A percentile compares a stretch with the other conserved stretches of the same genome.
Conservation (phyloP, 2,113 vertebrate species). For the Hiodon alosoides region DNA sequence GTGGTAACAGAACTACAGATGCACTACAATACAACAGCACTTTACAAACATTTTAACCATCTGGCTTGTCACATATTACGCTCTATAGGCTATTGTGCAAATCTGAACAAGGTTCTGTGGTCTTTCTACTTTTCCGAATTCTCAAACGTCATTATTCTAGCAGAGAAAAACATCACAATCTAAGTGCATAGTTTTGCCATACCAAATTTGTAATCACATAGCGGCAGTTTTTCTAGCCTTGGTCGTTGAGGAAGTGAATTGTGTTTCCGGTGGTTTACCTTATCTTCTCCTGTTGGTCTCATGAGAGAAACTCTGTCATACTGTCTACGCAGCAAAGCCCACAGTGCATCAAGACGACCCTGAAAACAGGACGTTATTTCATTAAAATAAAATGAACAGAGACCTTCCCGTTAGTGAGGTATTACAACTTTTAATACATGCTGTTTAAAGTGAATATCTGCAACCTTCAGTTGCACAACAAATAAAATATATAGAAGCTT, state of each 20-base stretch:
- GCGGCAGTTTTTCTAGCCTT: neutral
- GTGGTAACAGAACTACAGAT: slow-evolving; percentile 28
- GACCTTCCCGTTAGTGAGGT: neutral
- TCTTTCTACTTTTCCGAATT: too few relatives aligned
- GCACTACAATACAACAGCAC: neutral
- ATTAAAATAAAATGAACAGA: neutral
- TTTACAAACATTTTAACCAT: neutral
- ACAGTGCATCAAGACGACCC: slow-evolving; percentile 86
- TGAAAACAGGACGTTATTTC: slow-evolving; percentile 33
- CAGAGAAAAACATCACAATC: too few relatives aligned
- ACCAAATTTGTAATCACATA: too few relatives aligned
- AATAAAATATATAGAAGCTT: too few relatives aligned
- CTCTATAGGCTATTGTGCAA: too few relatives aligned
- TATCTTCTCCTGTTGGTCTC: slow-evolving; percentile 85
- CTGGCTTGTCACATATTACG: too few relatives aligned
- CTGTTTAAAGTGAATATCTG: too few relatives aligned
- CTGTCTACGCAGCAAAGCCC: slow-evolving; percentile 78
- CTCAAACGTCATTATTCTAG: too few relatives aligned
- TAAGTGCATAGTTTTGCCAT: too few relatives aligned
- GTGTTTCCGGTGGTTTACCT: slow-evolving; percentile 59
- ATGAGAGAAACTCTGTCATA: slow-evolving; percentile 92
- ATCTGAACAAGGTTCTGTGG: too few relatives aligned
- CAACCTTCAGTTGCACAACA: too few relatives aligned
- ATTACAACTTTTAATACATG: neutral
- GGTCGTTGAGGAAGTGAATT: neutral